Percentiles rank a stretch among this genome's conserved stretches.
These are phyloP conservation scores for Rhynchophorus ferrugineus DNA, from an alignment of 1,140 invertebrate species.

Conservation along the genomic window DNA sequence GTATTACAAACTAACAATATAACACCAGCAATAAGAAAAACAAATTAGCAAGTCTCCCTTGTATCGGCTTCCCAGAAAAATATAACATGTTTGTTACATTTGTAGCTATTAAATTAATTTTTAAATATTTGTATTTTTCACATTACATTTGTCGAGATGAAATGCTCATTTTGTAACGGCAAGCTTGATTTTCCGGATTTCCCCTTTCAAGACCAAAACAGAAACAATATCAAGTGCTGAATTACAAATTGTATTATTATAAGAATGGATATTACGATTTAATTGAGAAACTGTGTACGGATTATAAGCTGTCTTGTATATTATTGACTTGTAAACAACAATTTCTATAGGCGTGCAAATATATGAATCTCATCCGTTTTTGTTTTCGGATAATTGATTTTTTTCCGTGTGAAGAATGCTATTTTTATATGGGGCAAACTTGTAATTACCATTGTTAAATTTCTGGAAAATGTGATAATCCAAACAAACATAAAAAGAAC, in stretches of 20 bases:
- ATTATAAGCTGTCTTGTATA: slow-evolving; percentile 4
- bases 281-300: background rate
- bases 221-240: slow-evolving; percentile 7
- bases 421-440: slow-evolving; percentile 35
- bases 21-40: no score
- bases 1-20: no score
- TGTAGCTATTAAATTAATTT: no score
- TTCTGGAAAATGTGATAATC: slow-evolving; percentile 36
- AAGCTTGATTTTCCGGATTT: no score
- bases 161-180: no score
- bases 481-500: slow-evolving; percentile 19
- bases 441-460: slow-evolving; percentile 31
- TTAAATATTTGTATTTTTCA: no score
- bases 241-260: background rate
- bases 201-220: no score
- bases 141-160: no score
- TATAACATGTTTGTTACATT: no score
- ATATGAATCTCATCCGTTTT: slow-evolving; percentile 29
- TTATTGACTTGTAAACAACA: slow-evolving; percentile 11
- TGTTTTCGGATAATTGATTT: slow-evolving; percentile 9
- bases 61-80: no score
- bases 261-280: slow-evolving; percentile 1
- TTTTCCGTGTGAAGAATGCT: slow-evolving; percentile 27
- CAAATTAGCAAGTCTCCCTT: no score
- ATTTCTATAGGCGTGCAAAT: slow-evolving; percentile 22